Base-by-base conservation (phyloP, 2,113 vertebrate genomes). In the Oophaga pumilio region DNA sequence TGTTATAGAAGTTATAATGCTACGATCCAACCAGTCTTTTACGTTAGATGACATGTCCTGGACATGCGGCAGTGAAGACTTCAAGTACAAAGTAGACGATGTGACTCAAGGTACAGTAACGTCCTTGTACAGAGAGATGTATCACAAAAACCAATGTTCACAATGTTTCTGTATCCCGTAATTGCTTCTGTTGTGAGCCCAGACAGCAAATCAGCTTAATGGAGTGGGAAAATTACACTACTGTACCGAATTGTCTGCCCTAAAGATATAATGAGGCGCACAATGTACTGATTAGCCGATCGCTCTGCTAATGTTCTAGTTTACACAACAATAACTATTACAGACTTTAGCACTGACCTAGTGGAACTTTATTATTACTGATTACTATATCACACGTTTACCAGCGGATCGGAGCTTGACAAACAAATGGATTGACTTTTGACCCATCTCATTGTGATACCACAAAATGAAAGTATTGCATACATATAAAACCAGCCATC, bases 1-100 rank as follows among this genome's bases (percentile, higher is more conserved):
- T 0, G 97, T 96, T 92, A 99, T 99, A 0, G 98, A 99, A 93
- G 97, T 99, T 89, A 98, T 99, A 92, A 99, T 99, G 98, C 92
- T 99, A 83, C 96, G 98, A 73, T 99, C 98, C 22, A 99, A 99
- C 91, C 95, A 99, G 91, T 98, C 97, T 82, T 99, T 99, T 94
- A 96, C 90, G 90, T 90, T 97, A 83, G 97, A 99, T 2, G 97
- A 98, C 91, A 99, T 99, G 97, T 94, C 95, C 49, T 99, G 98
- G 98, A 96, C 95, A 93, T 99, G 98, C 0, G 98, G 98, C 84
- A 94, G 91, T 76, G 94, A 87, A 0, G 97, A 99, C 84, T 99
- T 97, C 91, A 99, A 98, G 91, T 99, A 99, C 93, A 90, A 94
- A 71, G 69, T 97, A 93, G 96, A 91, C 24, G 98, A 99, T 0